These are phyloP conservation scores for Myioborus miniatus DNA, from an alignment of 2,797 vertebrate species.

Conservation along the genomic window DNA sequence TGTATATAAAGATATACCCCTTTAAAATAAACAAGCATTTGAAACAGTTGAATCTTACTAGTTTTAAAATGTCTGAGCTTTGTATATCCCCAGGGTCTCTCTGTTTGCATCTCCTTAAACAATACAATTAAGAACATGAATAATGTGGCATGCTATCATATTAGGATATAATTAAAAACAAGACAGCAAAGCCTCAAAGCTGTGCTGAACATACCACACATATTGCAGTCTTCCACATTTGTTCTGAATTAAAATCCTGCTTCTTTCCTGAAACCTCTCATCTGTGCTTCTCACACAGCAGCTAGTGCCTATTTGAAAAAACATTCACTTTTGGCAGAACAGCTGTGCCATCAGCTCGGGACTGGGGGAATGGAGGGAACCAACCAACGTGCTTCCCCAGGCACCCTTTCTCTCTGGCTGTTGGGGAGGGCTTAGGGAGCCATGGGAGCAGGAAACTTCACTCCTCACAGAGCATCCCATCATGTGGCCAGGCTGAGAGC, in stretches of 20 bases:
- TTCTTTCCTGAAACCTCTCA: neutral
- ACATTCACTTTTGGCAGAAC: neutral
- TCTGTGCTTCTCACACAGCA: neutral
- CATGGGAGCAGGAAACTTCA: neutral
- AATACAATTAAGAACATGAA: conserved; percentile 37
- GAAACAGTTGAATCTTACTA: neutral
- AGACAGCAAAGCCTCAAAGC: conserved; percentile 27
- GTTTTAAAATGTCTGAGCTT: conserved; percentile 14
- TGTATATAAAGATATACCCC: neutral
- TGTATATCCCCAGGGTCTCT: conserved; percentile 12
- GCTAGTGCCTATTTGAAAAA: neutral
- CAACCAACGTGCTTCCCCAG: neutral
- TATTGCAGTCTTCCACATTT: conserved; percentile 11
- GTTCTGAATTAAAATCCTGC: conserved; percentile 28
- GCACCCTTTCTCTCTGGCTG: neutral
- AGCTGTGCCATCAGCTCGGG: fast-evolving
- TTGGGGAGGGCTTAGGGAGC: neutral
- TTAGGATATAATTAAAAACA: conserved; percentile 54
- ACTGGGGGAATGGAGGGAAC: fast-evolving
- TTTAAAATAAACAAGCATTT: neutral
- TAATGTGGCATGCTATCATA: neutral
- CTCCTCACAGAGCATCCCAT: fast-evolving
- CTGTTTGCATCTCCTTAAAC: conserved; percentile 32
- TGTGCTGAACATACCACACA: neutral
- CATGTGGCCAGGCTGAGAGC: fast-evolving